phyloP scores from a whole-genome alignment of 2,888 invertebrate genomes.

The Erebia epiphron region DNA sequence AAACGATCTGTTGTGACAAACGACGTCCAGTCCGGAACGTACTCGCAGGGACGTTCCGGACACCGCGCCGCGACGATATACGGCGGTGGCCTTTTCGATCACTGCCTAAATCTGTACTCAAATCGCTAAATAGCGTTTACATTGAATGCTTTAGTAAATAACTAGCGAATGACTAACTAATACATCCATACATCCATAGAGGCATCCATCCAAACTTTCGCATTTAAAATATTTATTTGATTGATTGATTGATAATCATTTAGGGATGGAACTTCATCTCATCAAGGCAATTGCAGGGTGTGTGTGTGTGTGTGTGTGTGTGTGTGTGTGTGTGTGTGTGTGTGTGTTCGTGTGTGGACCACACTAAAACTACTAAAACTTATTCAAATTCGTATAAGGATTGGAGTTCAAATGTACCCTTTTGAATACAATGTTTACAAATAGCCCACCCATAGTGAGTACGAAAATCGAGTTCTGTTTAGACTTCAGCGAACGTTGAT shows the following conservation, averaged over 20 bases:
- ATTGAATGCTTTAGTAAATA: too few relatives aligned
- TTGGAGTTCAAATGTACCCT: neutral
- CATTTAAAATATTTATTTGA: too few relatives aligned
- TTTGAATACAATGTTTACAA: neutral
- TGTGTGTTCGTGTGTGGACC: too few relatives aligned
- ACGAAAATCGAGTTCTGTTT: slow-evolving; percentile 1
- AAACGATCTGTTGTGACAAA: slow-evolving; percentile 71
- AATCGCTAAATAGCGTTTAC: slow-evolving; percentile 40
- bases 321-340: too few relatives aligned
- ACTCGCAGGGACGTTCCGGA: slow-evolving; percentile 19
- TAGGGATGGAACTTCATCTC: too few relatives aligned
- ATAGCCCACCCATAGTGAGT: neutral
- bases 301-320: too few relatives aligned
- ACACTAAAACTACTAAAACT: too few relatives aligned
- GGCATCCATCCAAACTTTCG: too few relatives aligned
- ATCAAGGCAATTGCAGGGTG: too few relatives aligned
- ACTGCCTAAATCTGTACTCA: slow-evolving; percentile 56
- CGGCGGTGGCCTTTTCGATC: slow-evolving; percentile 61
- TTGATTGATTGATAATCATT: too few relatives aligned
- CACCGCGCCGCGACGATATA: slow-evolving; percentile 65
- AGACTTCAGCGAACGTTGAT: neutral
- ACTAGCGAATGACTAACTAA: too few relatives aligned
- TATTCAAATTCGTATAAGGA: neutral
- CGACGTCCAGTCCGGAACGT: slow-evolving; percentile 48
- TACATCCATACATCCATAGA: too few relatives aligned